These are phyloP conservation scores for Anguilla marmorata DNA, from an alignment of 2,797 vertebrate species.

Conservation along the genomic window DNA sequence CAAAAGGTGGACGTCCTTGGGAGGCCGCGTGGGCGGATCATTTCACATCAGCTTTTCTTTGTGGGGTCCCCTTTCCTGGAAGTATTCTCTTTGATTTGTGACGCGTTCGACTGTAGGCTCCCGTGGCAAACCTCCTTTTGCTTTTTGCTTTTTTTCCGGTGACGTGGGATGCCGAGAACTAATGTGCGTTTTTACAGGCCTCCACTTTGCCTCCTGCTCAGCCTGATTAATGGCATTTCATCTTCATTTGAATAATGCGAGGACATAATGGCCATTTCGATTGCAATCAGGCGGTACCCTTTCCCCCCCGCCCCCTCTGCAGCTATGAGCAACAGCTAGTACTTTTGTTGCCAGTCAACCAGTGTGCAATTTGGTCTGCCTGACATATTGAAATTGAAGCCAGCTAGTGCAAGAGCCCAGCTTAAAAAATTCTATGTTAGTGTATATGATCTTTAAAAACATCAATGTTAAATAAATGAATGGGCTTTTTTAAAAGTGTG, in stretches of 20 bases:
- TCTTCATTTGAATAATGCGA: no score
- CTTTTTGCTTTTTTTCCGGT: background rate
- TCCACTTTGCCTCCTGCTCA: background rate
- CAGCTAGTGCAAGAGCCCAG: background rate
- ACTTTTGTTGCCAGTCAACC: background rate
- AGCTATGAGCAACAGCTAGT: background rate
- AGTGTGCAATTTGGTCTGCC: background rate
- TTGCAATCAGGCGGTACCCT: background rate
- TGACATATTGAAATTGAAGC: background rate
- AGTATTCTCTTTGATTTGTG: constrained; percentile 27
- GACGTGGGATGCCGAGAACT: constrained; percentile 7
- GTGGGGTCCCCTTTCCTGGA: constrained; percentile 25
- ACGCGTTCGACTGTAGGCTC: background rate
- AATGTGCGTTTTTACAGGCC: background rate
- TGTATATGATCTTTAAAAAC: no score
- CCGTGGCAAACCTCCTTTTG: background rate
- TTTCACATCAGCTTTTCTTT: constrained; percentile 36
- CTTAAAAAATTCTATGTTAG: background rate
- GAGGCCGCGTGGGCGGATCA: constrained; percentile 28
- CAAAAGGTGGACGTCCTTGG: constrained; percentile 35
- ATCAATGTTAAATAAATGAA: no score
- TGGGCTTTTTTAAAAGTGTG: no score
- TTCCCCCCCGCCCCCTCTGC: background rate
- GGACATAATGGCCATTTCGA: constrained; percentile 6
- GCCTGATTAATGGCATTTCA: background rate